A percentile compares a stretch with the other conserved stretches of the same genome.
Conservation (phyloP, 2,797 vertebrate genomes). For the Synanceia verrucosa region DNA sequence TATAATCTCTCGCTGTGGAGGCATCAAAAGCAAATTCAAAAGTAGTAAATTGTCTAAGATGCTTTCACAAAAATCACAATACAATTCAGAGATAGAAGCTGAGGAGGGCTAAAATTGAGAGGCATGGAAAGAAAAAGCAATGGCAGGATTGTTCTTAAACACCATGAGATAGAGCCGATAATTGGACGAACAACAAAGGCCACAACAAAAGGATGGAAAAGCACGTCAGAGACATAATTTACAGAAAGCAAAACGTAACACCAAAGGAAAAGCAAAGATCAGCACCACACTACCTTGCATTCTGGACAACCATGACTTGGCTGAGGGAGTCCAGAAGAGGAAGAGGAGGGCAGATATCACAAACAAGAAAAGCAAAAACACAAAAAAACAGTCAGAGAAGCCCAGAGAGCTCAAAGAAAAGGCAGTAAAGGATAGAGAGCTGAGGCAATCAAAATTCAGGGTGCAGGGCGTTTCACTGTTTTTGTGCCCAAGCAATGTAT, state of each 20-base stretch:
- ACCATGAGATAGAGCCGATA: constrained; percentile 51
- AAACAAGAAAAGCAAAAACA: constrained; percentile 83
- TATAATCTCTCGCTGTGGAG: constrained; percentile 14
- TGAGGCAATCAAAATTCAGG: constrained; percentile 67
- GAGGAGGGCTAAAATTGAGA: constrained; percentile 45
- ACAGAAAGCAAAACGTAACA: constrained; percentile 59
- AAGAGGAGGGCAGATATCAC: constrained; percentile 85
- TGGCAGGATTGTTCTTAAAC: constrained; percentile 49
- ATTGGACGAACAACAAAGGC: constrained; percentile 69
- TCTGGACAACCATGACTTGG: constrained; percentile 99
- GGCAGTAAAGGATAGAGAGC: constrained; percentile 72
- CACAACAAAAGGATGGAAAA: constrained; percentile 72
- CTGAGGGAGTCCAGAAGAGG: constrained; percentile 91
- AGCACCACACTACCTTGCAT: constrained; percentile 96
- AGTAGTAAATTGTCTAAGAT: constrained; percentile 15
- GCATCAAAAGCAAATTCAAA: constrained; percentile 32
- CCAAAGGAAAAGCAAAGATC: constrained; percentile 75
- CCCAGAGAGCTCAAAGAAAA: constrained; percentile 73
- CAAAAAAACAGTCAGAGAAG: constrained; percentile 79
- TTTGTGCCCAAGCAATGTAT: constrained; percentile 41
- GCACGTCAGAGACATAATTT: constrained; percentile 50
- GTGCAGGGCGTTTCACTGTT: constrained; percentile 37
- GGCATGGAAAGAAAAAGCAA: constrained; percentile 55
- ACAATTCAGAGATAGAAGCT: constrained; percentile 34
- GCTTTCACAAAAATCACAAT: constrained; percentile 40